Conservation (phyloP, 2,113 vertebrate species). For the Neodontobutis hainanensis region DNA sequence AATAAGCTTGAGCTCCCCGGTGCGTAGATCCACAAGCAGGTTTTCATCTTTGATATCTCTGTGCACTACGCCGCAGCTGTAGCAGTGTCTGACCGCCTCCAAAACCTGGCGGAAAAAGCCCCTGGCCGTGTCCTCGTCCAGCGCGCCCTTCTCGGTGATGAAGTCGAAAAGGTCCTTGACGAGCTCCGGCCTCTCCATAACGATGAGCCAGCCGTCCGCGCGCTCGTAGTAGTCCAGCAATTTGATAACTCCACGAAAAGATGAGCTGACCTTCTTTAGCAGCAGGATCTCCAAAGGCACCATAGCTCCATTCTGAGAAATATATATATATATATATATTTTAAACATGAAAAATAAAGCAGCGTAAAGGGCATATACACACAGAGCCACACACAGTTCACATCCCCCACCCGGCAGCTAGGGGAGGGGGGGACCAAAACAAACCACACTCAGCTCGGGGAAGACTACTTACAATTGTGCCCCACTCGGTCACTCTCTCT, state of each 20-base stretch:
- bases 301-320: constrained; percentile 82
- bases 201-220: constrained; percentile 92
- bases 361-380: not conserved
- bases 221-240: constrained; percentile 96
- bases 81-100: constrained; percentile 95
- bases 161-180: constrained; percentile 97
- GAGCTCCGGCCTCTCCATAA: constrained; percentile 94
- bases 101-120: constrained; percentile 95
- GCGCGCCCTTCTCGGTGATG: constrained; percentile 95
- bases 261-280: constrained; percentile 92
- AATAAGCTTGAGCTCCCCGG: constrained; percentile 94
- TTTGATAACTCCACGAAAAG: constrained; percentile 93
- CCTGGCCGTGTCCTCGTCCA: constrained; percentile 91
- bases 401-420: constrained; percentile 12
- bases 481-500: constrained; percentile 94
- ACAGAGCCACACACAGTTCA: not conserved
- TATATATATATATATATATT: not conserved
- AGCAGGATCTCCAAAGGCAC: constrained; percentile 95
- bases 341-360: accelerated
- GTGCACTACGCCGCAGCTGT: constrained; percentile 93
- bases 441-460: constrained; percentile 40
- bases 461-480: constrained; percentile 86
- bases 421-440: constrained; percentile 54
- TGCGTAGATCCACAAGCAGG: constrained; percentile 92
- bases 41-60: constrained; percentile 98